phyloP scores from a whole-genome alignment of 2,113 vertebrate genomes.

The Oreochromis spilurus region DNA sequence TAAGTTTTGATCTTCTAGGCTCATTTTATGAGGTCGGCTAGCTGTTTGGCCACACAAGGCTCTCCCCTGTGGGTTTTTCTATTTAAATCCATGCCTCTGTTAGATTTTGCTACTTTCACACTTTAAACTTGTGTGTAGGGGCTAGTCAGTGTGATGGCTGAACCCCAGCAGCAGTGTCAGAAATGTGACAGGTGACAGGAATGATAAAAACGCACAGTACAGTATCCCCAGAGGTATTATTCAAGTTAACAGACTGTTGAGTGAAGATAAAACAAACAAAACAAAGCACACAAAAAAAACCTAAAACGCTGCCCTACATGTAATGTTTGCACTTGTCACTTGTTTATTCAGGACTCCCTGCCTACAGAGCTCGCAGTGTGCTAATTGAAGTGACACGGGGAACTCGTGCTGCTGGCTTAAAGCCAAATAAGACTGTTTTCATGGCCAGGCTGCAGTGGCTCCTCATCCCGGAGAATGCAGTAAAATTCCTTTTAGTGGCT shows the following conservation, averaged over 20 bases:
- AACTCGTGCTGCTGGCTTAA: conserved; percentile 33
- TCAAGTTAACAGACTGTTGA: not conserved
- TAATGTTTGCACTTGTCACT: conserved; percentile 14
- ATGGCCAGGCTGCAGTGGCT: conserved; percentile 1
- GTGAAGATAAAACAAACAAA: not conserved
- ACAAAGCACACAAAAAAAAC: not conserved
- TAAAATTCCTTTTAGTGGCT: conserved; percentile 23
- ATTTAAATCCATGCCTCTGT: conserved; percentile 4
- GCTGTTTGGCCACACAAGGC: not conserved
- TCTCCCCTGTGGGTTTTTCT: not conserved
- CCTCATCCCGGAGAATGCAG: not conserved
- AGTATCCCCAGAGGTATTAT: not conserved
- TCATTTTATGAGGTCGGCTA: conserved; percentile 27
- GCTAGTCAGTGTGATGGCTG: not conserved
- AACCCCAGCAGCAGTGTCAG: not conserved
- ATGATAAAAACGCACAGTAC: not conserved
- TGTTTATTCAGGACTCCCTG: conserved; percentile 40
- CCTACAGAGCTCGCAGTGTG: conserved; percentile 14
- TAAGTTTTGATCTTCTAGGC: not conserved
- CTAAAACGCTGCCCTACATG: not conserved
- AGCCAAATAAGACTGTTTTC: conserved; percentile 30
- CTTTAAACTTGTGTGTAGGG: not conserved
- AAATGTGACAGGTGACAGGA: not conserved
- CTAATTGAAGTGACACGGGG: conserved; percentile 57
- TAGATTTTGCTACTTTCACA: not conserved